Percentiles rank a stretch among this genome's conserved stretches.
Conservation (phyloP, 1,140 invertebrate species). For the Drosophila simulans region DNA sequence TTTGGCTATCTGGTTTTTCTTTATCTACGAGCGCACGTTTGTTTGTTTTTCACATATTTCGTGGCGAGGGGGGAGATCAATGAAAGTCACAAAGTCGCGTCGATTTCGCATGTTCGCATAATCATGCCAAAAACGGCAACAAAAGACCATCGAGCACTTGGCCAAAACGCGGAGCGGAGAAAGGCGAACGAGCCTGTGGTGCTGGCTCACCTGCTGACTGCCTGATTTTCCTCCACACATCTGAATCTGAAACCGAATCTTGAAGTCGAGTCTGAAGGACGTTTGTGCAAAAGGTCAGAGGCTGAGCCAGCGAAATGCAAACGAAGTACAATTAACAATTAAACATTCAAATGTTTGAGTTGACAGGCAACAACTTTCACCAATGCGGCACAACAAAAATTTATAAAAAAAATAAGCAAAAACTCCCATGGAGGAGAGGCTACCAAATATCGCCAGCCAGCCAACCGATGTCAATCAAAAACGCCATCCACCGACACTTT, state of each 20-base stretch:
- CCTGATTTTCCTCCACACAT: background rate
- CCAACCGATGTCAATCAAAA: conserved; percentile 65
- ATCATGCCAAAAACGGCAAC: conserved; percentile 73
- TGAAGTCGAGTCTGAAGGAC: conserved; percentile 49
- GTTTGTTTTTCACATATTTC: conserved; percentile 28
- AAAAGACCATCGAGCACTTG: conserved; percentile 36
- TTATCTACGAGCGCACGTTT: conserved; percentile 38
- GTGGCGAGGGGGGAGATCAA: conserved; percentile 41
- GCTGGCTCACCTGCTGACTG: conserved; percentile 18
- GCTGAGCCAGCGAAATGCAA: conserved; percentile 21
- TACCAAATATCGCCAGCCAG: too few relatives aligned
- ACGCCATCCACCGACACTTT: conserved; percentile 61
- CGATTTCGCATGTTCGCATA: conserved; percentile 75
- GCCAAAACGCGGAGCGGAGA: conserved; percentile 40
- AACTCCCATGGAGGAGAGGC: conserved; percentile 25
- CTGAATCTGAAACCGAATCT: background rate
- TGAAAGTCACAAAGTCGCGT: conserved; percentile 64
- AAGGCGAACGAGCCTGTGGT: conserved; percentile 9
- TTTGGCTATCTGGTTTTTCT: conserved; percentile 47
- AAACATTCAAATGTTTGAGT: conserved; percentile 67
- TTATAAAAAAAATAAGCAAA: conserved; percentile 11
- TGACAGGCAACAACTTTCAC: conserved; percentile 63
- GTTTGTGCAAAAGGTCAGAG: conserved; percentile 65
- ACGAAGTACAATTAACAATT: conserved; percentile 64
- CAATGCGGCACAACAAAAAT: conserved; percentile 35